These are phyloP conservation scores for Notechis scutatus DNA, from an alignment of 2,113 vertebrate genomes.

Conservation along the genomic window DNA sequence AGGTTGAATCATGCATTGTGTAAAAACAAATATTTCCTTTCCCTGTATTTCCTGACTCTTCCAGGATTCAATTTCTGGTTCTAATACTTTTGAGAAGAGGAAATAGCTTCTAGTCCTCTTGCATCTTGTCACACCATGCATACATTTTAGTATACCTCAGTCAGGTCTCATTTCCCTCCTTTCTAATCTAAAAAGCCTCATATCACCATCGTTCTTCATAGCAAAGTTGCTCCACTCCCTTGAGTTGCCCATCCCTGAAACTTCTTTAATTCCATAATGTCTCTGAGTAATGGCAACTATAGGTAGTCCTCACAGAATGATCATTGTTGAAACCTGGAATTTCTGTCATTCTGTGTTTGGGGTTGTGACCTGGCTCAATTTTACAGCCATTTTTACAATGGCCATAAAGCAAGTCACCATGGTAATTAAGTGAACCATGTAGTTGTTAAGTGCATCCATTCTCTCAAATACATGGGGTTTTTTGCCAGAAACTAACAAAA, in stretches of 20 bases:
- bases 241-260: not conserved
- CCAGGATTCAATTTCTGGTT: not conserved
- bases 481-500: not conserved
- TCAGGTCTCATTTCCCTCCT: not conserved
- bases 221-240: not conserved
- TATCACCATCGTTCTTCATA: not conserved
- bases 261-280: not conserved
- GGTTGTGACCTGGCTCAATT: not conserved
- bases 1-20: not conserved
- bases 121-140: not conserved
- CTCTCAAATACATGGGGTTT: not conserved
- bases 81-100: not conserved
- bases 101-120: not conserved
- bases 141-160: not conserved
- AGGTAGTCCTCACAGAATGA: not conserved
- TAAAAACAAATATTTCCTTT: not conserved
- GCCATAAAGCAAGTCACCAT: not conserved
- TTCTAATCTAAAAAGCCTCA: not conserved
- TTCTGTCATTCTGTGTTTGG: not conserved
- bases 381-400: not conserved
- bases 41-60: not conserved
- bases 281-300: not conserved
- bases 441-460: not conserved
- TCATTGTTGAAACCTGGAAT: not conserved
- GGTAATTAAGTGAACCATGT: not conserved